Evolutionary conservation across 2,888 invertebrate genomes (phyloP), one percentile per base, ranked within the genome.

Genomic region (Leptinotarsa juncta): DNA sequence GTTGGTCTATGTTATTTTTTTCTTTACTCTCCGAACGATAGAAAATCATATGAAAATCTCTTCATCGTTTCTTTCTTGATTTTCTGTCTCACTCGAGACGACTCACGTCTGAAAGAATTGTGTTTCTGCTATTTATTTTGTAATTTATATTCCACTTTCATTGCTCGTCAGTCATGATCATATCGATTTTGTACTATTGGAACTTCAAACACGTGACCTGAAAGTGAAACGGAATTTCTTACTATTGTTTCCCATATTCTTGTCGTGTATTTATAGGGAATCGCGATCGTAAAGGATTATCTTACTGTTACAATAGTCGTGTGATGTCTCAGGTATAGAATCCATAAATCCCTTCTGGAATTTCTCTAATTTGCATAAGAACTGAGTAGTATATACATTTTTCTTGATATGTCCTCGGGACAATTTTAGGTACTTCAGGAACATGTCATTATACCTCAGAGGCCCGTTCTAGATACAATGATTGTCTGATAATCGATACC

Each of bases 191-290:
- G 57, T 32, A 62, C 32, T 42, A 62, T 32, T 62, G 16, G 1
- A 62, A 32, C 16, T 20, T 32, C 4, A n/a, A 62, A 62, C 62
- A 62, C 62, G 62, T 62, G 62, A 62, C 32, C n/a, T 62, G 62
- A 62, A 62, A 62, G 62, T 62, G 62, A 62, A 62, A 62, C 62
- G 42, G 62, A n/a, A 62, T n/a, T 62, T 62, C 62, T 62, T 26
- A 42, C 18, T 62, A 62, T 62, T 32, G 62, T 32, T 62, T 32
- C 26, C 14, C 4, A 57, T 57, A 57, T 57, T 62, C 16, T 10
- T 0, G 16, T 62, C 62, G 42, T 42, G 62, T 32, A 7, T 62
- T 42, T 62, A 32, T 16, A 62, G 10, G 42, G 62, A 62, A 62
- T n/a, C 42, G 62, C 26, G 26, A 32, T 18, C 62, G 14, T 62